Conservation (phyloP, 2,113 vertebrate species). For the Mesocricetus auratus region DNA sequence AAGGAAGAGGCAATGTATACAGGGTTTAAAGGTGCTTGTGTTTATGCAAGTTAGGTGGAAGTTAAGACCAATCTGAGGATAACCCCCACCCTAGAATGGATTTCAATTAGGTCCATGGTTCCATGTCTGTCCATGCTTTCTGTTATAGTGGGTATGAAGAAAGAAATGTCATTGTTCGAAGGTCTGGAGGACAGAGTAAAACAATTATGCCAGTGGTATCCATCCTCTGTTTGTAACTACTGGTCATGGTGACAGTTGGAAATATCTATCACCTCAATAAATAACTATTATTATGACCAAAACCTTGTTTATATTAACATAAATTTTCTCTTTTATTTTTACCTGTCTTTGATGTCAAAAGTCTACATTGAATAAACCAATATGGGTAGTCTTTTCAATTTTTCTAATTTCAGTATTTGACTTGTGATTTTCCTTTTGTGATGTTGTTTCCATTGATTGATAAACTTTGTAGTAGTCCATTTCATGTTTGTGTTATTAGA, state of each 20-base stretch:
- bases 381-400: background rate
- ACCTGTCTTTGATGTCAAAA: background rate
- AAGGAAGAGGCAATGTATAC: background rate
- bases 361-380: background rate
- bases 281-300: background rate
- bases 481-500: background rate
- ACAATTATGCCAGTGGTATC: background rate
- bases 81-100: no score
- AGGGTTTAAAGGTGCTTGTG: background rate
- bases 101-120: background rate
- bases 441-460: background rate
- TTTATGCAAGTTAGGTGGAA: background rate
- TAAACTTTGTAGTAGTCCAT: background rate
- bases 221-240: background rate
- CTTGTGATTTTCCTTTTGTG: background rate
- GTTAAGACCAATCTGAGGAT: background rate
- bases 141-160: background rate
- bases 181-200: background rate
- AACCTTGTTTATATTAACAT: background rate
- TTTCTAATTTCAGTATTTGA: background rate
- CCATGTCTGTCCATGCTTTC: background rate
- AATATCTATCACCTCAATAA: background rate
- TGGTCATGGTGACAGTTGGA: background rate
- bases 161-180: background rate
- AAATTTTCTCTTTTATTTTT: no score